Evolutionary conservation across 2,113 vertebrate genomes (phyloP), one percentile per base, ranked within the genome.

Genomic region (Echinops telfairi): DNA sequence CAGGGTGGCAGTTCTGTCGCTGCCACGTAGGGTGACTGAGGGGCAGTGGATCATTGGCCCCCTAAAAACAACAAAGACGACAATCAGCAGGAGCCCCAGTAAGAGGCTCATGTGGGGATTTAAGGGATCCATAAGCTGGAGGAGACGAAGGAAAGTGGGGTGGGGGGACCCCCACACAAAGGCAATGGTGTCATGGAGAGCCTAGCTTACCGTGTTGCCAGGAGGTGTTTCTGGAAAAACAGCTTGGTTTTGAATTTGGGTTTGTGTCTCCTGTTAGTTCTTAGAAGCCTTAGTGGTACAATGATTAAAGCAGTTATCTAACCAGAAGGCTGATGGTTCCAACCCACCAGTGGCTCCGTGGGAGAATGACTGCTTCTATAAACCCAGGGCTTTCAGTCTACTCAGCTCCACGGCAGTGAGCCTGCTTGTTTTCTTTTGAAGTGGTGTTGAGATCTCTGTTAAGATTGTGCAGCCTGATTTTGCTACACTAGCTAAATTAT

Each of bases 231-330:
- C 57, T 77, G 23, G 47, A 76, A 84, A 87, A 83, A 68, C 29
- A 22, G 23, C 62, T 88, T 95, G 70, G 1, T 75, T 91, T 88
- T 91, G 19, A 96, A 78, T 12, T 78, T 91, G 25, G 3, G 16
- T 75, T 38, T 78, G 71, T 84, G 20, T 31, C n/a, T 64, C 20
- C 27, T 68, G 4, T 15, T 77, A 29, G 20, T 40, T 86, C 38
- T n/a, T 71, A 36, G 70, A n/a, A 71, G n/a, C n/a, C 31, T 6
- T 71, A n/a, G 70, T 33, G n/a, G 16, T 71, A 19, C n/a, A 33
- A 16, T 71, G 70, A 17, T 20, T 71, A 33, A 10, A 33, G n/a
- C 25, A 14, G 31, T 8, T 10, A 22, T 14, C 68, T 70, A 70
- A n/a, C 31, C 31, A n/a, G 10, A 71, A 36, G 14, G 66, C 15